phyloP scores from a whole-genome alignment of 2,113 vertebrate genomes.

The Nesoenas mayeri region DNA sequence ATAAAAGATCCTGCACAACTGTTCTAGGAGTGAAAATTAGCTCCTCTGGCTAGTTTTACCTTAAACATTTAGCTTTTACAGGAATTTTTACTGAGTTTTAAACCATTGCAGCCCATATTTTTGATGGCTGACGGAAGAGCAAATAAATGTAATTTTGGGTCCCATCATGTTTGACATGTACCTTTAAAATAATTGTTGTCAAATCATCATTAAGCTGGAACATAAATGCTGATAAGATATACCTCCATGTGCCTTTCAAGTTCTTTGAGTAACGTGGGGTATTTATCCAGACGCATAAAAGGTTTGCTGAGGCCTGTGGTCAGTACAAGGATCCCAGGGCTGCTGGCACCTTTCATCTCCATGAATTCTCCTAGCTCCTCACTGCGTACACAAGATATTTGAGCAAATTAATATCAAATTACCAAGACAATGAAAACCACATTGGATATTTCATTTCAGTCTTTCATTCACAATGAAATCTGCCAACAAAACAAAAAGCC shows the following conservation, averaged over 20 bases:
- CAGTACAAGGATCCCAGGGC: conserved; percentile 91
- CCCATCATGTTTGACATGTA: conserved; percentile 57
- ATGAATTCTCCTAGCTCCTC: conserved; percentile 96
- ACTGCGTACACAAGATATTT: conserved; percentile 68
- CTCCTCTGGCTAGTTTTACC: neutral
- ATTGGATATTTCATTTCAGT: neutral
- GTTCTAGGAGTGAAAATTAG: neutral
- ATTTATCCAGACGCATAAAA: conserved; percentile 99
- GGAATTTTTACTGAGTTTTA: neutral
- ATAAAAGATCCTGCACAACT: neutral
- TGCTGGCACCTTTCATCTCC: conserved; percentile 91
- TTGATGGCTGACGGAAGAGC: neutral
- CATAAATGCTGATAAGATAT: conserved; percentile 70
- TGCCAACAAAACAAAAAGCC: neutral
- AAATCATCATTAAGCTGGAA: conserved; percentile 63
- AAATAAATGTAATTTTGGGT: conserved; percentile 15
- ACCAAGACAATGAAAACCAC: neutral
- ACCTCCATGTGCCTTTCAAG: conserved; percentile 99
- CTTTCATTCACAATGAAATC: neutral
- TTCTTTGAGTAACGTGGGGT: conserved; percentile 95
- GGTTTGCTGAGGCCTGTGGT: conserved; percentile 98
- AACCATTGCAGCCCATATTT: neutral
- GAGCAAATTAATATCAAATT: neutral
- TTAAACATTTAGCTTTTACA: neutral
- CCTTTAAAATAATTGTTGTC: conserved; percentile 65